Conservation (phyloP, 1,140 invertebrate species). For the Ptiloglossa arizonensis region DNA sequence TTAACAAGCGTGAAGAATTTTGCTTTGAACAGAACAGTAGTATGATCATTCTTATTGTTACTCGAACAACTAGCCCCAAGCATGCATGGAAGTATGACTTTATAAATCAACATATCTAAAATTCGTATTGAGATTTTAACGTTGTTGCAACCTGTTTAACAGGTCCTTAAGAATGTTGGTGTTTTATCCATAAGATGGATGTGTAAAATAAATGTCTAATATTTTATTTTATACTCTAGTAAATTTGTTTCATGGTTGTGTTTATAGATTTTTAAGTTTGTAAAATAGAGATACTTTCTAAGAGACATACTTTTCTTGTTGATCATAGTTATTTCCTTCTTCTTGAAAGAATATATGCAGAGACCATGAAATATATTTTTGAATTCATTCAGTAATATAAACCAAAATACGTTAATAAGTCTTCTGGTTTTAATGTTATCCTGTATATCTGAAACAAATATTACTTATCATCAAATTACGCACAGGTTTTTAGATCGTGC, state of each 20-base stretch:
- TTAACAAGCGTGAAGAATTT: not conserved
- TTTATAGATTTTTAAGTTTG: slow-evolving; percentile 34
- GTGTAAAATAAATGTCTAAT: slow-evolving; percentile 35
- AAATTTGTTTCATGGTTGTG: slow-evolving; percentile 28
- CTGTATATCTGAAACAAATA: not conserved
- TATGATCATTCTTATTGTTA: slow-evolving; percentile 16
- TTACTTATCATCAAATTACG: not conserved
- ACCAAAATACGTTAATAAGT: not conserved
- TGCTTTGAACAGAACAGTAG: not conserved
- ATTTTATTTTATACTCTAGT: slow-evolving; percentile 21
- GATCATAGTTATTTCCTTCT: not conserved
- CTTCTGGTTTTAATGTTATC: not conserved
- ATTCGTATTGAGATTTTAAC: slow-evolving; percentile 28
- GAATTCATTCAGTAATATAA: not conserved
- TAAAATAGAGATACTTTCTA: slow-evolving; percentile 27
- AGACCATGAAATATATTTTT: slow-evolving; percentile 1
- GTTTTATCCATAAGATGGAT: slow-evolving; percentile 32
- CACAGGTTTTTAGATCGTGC: slow-evolving; percentile 2
- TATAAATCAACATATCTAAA: slow-evolving; percentile 16
- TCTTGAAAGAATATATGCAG: not conserved
- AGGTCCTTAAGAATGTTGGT: slow-evolving; percentile 25
- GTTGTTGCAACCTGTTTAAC: slow-evolving; percentile 20
- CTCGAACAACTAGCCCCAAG: not conserved
- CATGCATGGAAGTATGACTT: not conserved
- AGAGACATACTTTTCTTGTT: not conserved